phyloP scores from a whole-genome alignment of 2,113 vertebrate genomes.

The Gallinago jamesoni region DNA sequence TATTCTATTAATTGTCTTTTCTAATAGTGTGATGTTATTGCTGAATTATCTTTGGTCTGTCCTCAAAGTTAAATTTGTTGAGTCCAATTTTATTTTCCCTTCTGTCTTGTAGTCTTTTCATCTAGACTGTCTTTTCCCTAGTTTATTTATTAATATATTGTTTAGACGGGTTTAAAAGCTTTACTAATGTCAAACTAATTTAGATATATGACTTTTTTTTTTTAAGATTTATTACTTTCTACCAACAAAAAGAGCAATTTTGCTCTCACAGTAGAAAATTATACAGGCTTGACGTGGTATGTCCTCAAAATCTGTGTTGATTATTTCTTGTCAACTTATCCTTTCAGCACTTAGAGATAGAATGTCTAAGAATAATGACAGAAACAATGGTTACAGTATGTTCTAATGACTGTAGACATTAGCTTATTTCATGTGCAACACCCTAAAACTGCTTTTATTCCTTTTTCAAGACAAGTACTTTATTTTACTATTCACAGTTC shows the following conservation, averaged over 20 bases:
- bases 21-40: neutral
- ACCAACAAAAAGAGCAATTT: neutral
- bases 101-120: neutral
- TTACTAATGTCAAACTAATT: neutral
- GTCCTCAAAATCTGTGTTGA: neutral
- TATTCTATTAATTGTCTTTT: neutral
- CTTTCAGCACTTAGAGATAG: neutral
- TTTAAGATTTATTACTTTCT: neutral
- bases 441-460: neutral
- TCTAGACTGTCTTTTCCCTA: neutral
- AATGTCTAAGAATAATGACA: neutral
- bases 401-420: neutral
- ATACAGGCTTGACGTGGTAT: neutral
- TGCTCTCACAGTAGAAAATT: neutral
- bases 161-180: neutral
- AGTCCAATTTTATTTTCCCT: neutral
- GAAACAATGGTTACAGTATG: neutral
- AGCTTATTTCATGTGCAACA: neutral
- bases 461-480: neutral
- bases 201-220: neutral
- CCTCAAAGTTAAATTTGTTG: neutral
- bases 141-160: neutral
- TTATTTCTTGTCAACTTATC: neutral
- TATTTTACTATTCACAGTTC: neutral
- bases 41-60: neutral